Evolutionary conservation across 2,888 invertebrate species (phyloP).

Genomic region (Drosophila imparisetae): DNA sequence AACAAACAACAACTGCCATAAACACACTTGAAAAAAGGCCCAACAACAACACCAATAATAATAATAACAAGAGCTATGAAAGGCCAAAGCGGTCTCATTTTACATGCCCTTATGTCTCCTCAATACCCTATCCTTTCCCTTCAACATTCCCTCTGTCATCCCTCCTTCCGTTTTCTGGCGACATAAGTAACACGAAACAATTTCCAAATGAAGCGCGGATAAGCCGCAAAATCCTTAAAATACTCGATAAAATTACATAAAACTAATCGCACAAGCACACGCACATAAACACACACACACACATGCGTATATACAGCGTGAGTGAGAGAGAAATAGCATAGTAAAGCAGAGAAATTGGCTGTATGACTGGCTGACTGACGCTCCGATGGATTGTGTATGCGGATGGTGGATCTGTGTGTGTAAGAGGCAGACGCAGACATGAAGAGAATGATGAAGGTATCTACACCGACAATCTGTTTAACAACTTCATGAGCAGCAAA

Average conservation of each 20-base stretch:
- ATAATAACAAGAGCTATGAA: slow-evolving; percentile 30
- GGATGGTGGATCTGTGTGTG: slow-evolving; percentile 21
- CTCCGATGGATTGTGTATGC: slow-evolving; percentile 47
- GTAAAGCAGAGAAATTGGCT: slow-evolving; percentile 49
- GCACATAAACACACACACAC: slow-evolving; percentile 37
- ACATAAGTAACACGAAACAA: slow-evolving; percentile 80
- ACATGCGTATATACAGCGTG: slow-evolving; percentile 1
- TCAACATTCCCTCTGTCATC: neutral
- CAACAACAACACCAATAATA: slow-evolving; percentile 34
- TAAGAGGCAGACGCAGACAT: slow-evolving; percentile 37
- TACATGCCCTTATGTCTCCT: slow-evolving; percentile 45
- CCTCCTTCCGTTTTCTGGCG: slow-evolving; percentile 49
- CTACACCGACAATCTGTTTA: slow-evolving; percentile 84
- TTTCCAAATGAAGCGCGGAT: slow-evolving; percentile 80
- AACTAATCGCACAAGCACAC: slow-evolving; percentile 82
- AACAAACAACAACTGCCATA: slow-evolving; percentile 66
- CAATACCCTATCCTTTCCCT: slow-evolving; percentile 20
- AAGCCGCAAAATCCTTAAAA: slow-evolving; percentile 83
- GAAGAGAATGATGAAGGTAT: slow-evolving; percentile 80
- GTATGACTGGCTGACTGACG: slow-evolving; percentile 43
- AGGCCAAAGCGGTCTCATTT: slow-evolving; percentile 51
- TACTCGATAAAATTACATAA: slow-evolving; percentile 84
- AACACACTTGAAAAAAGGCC: slow-evolving; percentile 63
- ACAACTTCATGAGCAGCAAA: slow-evolving; percentile 84
- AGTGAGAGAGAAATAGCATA: slow-evolving; percentile 12